Percentiles rank a stretch among this genome's conserved stretches.
phyloP scores from a whole-genome alignment of 2,888 invertebrate genomes.

The Chromoteleia sp. region DNA sequence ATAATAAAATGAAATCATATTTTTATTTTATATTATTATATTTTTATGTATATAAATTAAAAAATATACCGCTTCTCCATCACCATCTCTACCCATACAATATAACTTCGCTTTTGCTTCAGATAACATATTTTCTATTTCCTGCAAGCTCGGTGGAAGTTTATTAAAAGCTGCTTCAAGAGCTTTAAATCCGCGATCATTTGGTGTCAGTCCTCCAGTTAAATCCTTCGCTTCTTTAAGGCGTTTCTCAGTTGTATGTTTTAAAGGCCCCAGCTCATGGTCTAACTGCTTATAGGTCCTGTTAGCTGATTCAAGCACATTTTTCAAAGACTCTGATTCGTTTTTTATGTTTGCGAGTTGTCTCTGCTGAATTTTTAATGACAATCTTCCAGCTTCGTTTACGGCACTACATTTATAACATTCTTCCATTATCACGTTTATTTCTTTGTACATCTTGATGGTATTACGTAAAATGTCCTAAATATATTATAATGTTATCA shows the following conservation, averaged over 20 bases:
- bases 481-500: too few species aligned
- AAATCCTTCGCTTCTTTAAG: conserved; percentile 86
- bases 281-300: conserved; percentile 79
- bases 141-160: conserved; percentile 86
- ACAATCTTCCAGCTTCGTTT: conserved; percentile 75
- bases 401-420: conserved; percentile 75
- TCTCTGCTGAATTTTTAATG: conserved; percentile 72
- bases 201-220: conserved; percentile 87
- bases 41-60: conserved; percentile 25
- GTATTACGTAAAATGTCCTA: conserved; percentile 77
- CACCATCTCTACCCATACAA: conserved; percentile 87
- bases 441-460: conserved; percentile 76
- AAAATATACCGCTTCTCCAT: conserved; percentile 86
- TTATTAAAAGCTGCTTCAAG: conserved; percentile 77
- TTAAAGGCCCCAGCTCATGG: conserved; percentile 79
- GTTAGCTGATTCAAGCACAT: conserved; percentile 77
- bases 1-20: conserved; percentile 8
- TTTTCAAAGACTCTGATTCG: conserved; percentile 79
- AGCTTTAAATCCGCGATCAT: conserved; percentile 85
- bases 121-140: conserved; percentile 86
- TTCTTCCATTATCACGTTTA: conserved; percentile 76
- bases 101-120: conserved; percentile 88
- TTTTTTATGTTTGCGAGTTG: conserved; percentile 77
- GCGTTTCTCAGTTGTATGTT: conserved; percentile 85
- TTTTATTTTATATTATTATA: conserved; percentile 7